Conservation (phyloP, 2,113 vertebrate species). For the Dicerorhinus sumatrensis region DNA sequence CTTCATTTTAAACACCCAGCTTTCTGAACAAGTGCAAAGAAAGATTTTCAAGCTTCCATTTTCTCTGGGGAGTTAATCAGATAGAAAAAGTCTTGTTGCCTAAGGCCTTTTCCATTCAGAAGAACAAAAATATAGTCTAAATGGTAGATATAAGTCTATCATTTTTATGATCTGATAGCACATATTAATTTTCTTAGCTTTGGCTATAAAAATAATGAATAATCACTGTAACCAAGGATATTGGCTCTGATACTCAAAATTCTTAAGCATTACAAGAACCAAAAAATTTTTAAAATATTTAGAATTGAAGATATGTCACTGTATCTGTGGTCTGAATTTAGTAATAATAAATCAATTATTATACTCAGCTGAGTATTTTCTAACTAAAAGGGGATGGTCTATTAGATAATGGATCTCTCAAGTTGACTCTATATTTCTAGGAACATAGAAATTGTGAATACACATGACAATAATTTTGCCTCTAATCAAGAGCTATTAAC, state of each 20-base stretch:
- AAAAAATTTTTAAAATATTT: neutral
- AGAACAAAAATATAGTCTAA: slow-evolving; percentile 47
- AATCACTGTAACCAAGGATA: neutral
- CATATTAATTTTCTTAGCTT: slow-evolving; percentile 11
- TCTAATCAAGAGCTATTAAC: neutral
- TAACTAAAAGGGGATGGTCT: neutral
- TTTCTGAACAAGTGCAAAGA: slow-evolving; percentile 4
- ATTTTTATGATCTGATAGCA: slow-evolving; percentile 44
- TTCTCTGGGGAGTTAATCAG: slow-evolving; percentile 59
- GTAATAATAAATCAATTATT: neutral
- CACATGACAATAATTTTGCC: neutral
- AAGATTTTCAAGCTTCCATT: slow-evolving; percentile 33
- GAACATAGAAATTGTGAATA: neutral
- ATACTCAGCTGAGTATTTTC: neutral
- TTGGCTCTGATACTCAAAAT: neutral
- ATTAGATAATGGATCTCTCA: neutral
- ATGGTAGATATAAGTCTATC: slow-evolving; percentile 38
- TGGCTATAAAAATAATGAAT: slow-evolving; percentile 33
- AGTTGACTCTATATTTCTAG: neutral
- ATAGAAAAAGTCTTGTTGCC: slow-evolving; percentile 50
- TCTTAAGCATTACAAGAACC: neutral
- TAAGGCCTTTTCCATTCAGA: slow-evolving; percentile 29
- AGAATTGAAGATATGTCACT: neutral
- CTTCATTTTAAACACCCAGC: slow-evolving; percentile 19
- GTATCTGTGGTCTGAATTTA: neutral